Conservation (phyloP, 2,113 vertebrate genomes). For the Herpailurus yagouaroundi region DNA sequence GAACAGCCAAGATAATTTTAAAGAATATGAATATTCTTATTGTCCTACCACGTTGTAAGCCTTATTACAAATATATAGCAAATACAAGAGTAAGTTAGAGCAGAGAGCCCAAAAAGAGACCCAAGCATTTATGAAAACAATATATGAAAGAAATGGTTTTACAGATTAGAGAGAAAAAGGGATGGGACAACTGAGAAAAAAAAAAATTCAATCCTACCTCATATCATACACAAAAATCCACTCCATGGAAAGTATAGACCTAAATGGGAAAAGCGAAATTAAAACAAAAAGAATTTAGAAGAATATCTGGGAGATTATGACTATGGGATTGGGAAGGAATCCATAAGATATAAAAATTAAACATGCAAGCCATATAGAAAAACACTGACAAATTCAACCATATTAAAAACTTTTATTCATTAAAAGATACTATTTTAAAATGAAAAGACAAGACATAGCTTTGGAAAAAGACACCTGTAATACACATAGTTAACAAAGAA, state of each 20-base stretch:
- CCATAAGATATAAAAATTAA: not conserved
- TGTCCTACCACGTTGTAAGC: not conserved
- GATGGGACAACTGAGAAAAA: not conserved
- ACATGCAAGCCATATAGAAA: not conserved
- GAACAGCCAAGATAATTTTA: not conserved
- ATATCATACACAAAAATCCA: not conserved
- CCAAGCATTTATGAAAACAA: not conserved
- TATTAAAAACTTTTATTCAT: constrained; percentile 3
- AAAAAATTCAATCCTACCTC: not conserved
- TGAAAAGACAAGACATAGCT: not conserved
- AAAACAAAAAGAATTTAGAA: not conserved
- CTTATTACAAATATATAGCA: not conserved
- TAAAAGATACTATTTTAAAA: not conserved
- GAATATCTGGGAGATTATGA: not conserved
- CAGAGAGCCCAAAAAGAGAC: not conserved
- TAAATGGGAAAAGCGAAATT: not conserved
- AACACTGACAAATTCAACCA: not conserved
- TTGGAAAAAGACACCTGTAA: constrained; percentile 19
- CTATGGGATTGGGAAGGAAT: not conserved
- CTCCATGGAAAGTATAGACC: not conserved
- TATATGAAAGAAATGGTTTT: not conserved
- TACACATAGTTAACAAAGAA: not conserved
- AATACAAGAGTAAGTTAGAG: not conserved
- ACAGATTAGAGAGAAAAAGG: not conserved
- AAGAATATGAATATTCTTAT: not conserved